Conservation (phyloP, 2,888 invertebrate species). For the Melanophora roralis region DNA sequence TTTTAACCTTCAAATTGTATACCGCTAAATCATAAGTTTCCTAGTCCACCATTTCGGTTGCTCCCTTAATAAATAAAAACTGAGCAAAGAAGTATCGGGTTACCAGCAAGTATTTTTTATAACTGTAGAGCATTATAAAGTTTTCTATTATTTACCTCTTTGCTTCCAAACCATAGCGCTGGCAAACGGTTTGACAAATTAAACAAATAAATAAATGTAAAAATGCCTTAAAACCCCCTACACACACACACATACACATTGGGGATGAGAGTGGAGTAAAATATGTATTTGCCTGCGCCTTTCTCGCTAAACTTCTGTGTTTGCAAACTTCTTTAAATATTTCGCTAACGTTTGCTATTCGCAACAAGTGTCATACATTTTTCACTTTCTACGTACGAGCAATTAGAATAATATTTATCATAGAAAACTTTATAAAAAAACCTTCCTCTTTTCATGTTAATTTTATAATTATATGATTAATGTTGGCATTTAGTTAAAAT, state of each 20-base stretch:
- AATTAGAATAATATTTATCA: no score
- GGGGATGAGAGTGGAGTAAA: background rate
- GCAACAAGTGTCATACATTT: constrained; percentile 56
- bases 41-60: no score
- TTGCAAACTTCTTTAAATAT: constrained; percentile 12
- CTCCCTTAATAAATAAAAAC: no score
- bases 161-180: constrained; percentile 37
- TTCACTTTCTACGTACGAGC: constrained; percentile 2
- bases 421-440: background rate
- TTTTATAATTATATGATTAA: constrained; percentile 58
- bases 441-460: constrained; percentile 31
- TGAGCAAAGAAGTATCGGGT: no score
- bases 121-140: background rate
- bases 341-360: constrained; percentile 1
- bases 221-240: constrained; percentile 26
- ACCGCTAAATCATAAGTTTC: no score
- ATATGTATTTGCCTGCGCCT: background rate
- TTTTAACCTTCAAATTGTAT: no score
- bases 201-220: constrained; percentile 43
- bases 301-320: constrained; percentile 27
- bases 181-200: constrained; percentile 56
- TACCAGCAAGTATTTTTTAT: no score
- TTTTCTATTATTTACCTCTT: background rate
- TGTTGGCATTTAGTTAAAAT: constrained; percentile 23
- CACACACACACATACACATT: background rate